Evolutionary conservation across 2,888 invertebrate species (phyloP).

Genomic region (Lithophane semibrunnea): DNA sequence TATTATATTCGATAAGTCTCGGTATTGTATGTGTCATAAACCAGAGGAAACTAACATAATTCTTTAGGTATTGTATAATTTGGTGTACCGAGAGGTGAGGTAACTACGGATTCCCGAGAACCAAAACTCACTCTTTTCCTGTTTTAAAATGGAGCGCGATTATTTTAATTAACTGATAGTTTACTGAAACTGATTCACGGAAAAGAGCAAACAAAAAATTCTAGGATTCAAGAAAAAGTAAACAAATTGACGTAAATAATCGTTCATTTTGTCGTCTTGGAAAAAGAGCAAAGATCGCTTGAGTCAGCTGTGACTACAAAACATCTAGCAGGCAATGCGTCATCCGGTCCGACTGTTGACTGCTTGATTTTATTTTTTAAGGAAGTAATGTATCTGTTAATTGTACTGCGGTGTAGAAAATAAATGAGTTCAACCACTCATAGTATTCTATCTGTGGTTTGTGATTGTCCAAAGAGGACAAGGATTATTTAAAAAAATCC

Average conservation of each 20-base stretch:
- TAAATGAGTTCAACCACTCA: conserved; percentile 42
- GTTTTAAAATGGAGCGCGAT: conserved; percentile 11
- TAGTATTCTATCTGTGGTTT: conserved; percentile 32
- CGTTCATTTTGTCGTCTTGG: conserved; percentile 17
- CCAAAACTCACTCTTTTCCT: conserved; percentile 31
- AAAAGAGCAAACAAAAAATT: conserved; percentile 2
- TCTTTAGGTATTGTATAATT: conserved; percentile 4
- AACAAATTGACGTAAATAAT: conserved; percentile 15
- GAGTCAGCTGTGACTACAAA: conserved; percentile 68
- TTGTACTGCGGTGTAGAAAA: conserved; percentile 21
- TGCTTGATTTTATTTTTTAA: conserved; percentile 65
- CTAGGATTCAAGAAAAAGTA: conserved; percentile 15
- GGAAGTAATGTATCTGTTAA: conserved; percentile 55
- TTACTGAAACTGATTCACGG: conserved; percentile 16
- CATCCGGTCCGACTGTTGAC: conserved; percentile 41
- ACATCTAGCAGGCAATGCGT: conserved; percentile 54
- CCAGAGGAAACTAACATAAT: conserved; percentile 10
- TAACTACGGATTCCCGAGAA: conserved; percentile 1
- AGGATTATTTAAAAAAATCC: neutral
- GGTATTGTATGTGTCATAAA: conserved; percentile 6
- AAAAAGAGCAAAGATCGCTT: conserved; percentile 56
- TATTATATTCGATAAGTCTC: conserved; percentile 34
- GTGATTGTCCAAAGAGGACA: conserved; percentile 10
- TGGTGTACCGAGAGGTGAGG: conserved; percentile 3
- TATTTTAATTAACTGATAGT: conserved; percentile 14